Evolutionary conservation across 2,113 vertebrate species (phyloP).

Genomic region (Pseudonaja textilis): DNA sequence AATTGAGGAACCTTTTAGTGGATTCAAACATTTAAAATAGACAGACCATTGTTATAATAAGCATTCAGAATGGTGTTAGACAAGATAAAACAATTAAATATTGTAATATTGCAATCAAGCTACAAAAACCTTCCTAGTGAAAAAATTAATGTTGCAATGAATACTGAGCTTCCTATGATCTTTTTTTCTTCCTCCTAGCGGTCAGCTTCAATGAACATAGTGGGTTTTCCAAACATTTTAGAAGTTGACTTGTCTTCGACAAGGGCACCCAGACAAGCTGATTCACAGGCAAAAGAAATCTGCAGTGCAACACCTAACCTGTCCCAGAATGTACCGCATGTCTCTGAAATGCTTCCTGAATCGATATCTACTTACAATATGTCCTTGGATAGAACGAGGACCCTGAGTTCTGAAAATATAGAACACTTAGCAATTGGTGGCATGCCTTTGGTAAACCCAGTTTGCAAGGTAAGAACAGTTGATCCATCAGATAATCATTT

Average conservation of each 20-base stretch:
- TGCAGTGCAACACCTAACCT: conserved; percentile 40
- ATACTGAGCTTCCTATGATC: not conserved
- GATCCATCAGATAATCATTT: not conserved
- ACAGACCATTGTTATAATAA: not conserved
- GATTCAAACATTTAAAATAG: not conserved
- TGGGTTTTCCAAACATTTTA: conserved; percentile 64
- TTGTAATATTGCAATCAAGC: not conserved
- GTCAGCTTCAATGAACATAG: conserved; percentile 65
- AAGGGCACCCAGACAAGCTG: conserved; percentile 35
- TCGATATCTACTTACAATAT: conserved; percentile 59
- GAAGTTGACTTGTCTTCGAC: conserved; percentile 74
- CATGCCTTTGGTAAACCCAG: conserved; percentile 63
- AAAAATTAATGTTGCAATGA: not conserved
- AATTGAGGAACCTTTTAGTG: not conserved
- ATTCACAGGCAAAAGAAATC: conserved; percentile 59
- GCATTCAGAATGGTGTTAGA: not conserved
- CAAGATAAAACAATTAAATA: not conserved
- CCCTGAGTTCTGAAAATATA: conserved; percentile 58
- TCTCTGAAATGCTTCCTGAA: conserved; percentile 67
- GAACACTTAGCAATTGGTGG: conserved; percentile 52
- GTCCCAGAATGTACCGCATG: conserved; percentile 41
- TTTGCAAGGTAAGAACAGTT: conserved; percentile 73
- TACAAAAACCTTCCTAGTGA: not conserved
- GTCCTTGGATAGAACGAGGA: conserved; percentile 41
- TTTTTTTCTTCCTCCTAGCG: conserved; percentile 37